phyloP scores from a whole-genome alignment of 2,797 vertebrate species.

The Rhinella marina region DNA sequence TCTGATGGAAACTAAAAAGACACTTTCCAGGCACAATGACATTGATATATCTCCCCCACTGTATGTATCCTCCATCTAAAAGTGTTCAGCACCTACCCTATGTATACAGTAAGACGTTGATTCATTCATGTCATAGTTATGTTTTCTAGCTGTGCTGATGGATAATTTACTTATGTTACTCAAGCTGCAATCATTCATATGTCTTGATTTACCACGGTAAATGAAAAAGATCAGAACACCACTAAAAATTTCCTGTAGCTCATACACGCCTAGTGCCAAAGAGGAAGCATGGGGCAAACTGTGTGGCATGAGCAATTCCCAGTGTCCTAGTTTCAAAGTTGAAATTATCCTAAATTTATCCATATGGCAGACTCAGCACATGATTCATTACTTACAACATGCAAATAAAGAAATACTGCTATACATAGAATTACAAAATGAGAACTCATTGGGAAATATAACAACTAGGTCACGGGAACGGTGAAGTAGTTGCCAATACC shows the following conservation, averaged over 20 bases:
- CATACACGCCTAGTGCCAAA: not conserved
- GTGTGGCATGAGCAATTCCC: not conserved
- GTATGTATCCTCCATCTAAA: not conserved
- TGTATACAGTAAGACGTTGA: not conserved
- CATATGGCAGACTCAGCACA: not conserved
- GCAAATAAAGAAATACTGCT: not conserved
- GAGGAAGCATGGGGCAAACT: not conserved
- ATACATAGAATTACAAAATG: not conserved
- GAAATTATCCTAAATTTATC: not conserved
- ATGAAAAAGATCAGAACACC: not conserved
- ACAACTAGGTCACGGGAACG: no score
- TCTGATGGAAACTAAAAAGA: no score
- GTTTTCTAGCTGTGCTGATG: not conserved
- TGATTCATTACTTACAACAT: not conserved
- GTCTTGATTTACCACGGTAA: not conserved
- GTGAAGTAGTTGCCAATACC: no score
- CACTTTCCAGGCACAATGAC: no score
- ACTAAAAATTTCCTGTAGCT: not conserved
- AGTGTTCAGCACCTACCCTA: not conserved
- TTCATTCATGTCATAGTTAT: not conserved
- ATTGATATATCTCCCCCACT: no score
- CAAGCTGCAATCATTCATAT: not conserved
- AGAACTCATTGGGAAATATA: no score
- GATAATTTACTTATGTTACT: not conserved
- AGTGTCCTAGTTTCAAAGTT: conserved; percentile 5